Base-by-base conservation (phyloP, 2,797 vertebrate genomes). In the Huso huso region DNA sequence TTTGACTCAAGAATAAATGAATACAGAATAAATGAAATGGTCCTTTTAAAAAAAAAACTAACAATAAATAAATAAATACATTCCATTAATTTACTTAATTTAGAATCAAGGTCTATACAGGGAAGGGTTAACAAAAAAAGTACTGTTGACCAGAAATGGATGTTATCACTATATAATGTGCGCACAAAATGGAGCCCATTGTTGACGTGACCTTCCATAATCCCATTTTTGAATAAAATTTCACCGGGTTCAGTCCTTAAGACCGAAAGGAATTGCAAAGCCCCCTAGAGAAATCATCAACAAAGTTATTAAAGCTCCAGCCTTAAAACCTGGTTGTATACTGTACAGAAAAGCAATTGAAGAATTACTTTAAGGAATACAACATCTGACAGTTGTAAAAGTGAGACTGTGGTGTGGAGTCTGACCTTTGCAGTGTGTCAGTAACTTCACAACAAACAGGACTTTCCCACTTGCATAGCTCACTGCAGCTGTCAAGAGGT, bases 391-490 rank as follows among this genome's bases (percentile, higher is more conserved):
- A 55, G 53, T 55, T 55, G 9, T 55, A n/a, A 55, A 55, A 55
- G 53, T 55, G 53, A 55, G 53, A n/a, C n/a, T 1, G 53, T 55
- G 9, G 6, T n/a, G n/a, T 5, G 3, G 53, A 55, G 53, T 10
- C 10, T n/a, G 53, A 55, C 53, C 53, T 55, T n/a, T n/a, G 53
- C 53, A 55, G 53, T 10, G 53, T n/a, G 53, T 55, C 53, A 55
- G 53, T n/a, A n/a, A n/a, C 53, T 55, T 55, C 53, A 55, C n/a
- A 55, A 55, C 53, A 55, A 55, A 55, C 53, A 55, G n/a, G 53
- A n/a, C 6, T 10, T n/a, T 55, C n/a, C 53, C n/a, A 6, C n/a
- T 55, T 55, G 53, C 53, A 55, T 10, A 10, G 53, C 53, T 55
- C 53, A 6, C 53, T 55, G 53, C 9, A 55, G 53, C 53, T 55